A percentile compares a stretch with the other conserved stretches of the same genome.
These are phyloP conservation scores for Limenitis camilla DNA, from an alignment of 2,888 invertebrate species.

Conservation along the genomic window DNA sequence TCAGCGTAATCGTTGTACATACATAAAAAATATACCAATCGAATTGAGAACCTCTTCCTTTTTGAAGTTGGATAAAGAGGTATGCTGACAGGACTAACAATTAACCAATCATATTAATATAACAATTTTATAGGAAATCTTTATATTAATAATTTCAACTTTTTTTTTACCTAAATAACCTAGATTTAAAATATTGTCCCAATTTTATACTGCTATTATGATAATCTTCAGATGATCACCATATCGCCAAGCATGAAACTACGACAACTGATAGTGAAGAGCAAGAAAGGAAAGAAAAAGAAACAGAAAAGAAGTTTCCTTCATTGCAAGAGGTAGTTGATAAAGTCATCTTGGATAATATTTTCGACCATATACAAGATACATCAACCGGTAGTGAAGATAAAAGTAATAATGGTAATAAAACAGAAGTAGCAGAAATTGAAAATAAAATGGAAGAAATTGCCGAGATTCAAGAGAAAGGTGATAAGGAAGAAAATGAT, in stretches of 20 bases:
- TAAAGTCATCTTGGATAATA: slow-evolving; percentile 38
- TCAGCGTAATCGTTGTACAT: no score
- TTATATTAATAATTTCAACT: no score
- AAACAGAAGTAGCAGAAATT: slow-evolving; percentile 7
- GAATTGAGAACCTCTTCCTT: no score
- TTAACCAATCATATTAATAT: no score
- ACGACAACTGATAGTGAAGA: slow-evolving; percentile 1
- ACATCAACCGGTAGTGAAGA: slow-evolving; percentile 4
- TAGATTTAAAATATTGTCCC: no score
- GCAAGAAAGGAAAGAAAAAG: slow-evolving; percentile 6
- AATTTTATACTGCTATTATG: no score
- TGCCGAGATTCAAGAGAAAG: background rate
- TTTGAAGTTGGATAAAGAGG: no score
- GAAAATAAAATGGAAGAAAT: slow-evolving; percentile 17
- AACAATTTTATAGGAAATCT: no score
- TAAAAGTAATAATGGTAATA: slow-evolving; percentile 6
- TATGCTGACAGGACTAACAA: no score
- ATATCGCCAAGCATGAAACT: background rate
- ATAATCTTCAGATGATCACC: slow-evolving; percentile 4
- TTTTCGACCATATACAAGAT: slow-evolving; percentile 18
- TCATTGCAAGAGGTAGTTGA: slow-evolving; percentile 52
- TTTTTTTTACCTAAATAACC: no score
- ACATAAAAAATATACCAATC: no score
- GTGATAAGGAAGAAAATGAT: slow-evolving; percentile 2
- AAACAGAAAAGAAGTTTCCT: slow-evolving; percentile 36